Evolutionary conservation across 2,888 invertebrate genomes (phyloP).

Genomic region (Amiota minor): DNA sequence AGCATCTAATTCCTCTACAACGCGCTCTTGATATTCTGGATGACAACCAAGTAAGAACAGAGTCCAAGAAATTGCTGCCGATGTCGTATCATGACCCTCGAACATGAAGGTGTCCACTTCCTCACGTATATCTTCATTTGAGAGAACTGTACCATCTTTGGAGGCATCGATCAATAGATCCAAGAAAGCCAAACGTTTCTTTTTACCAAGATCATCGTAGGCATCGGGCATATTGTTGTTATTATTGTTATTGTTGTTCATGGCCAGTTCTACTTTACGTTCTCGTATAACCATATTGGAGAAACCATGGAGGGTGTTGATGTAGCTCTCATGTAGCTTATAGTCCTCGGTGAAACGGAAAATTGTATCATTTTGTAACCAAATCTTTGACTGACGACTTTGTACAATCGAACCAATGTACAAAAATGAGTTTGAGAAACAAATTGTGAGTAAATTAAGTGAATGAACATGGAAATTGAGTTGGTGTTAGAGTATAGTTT

Average conservation of each 20-base stretch:
- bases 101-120: conserved; percentile 81
- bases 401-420: conserved; percentile 75
- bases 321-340: conserved; percentile 74
- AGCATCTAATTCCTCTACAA: conserved; percentile 74
- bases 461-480: conserved; percentile 34
- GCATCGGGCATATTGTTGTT: conserved; percentile 62
- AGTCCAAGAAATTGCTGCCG: conserved; percentile 74
- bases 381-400: conserved; percentile 76
- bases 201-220: conserved; percentile 72
- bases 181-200: conserved; percentile 76
- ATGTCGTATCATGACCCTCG: conserved; percentile 75
- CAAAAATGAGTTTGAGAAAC: background rate
- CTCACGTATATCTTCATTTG: conserved; percentile 76
- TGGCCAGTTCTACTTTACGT: conserved; percentile 71
- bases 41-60: conserved; percentile 71
- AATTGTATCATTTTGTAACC: conserved; percentile 78
- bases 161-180: conserved; percentile 77
- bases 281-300: conserved; percentile 75
- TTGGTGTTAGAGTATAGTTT: conserved; percentile 37
- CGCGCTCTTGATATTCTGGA: conserved; percentile 73
- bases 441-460: background rate
- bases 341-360: conserved; percentile 77
- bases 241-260: conserved; percentile 61
- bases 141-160: conserved; percentile 73
- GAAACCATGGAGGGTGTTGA: conserved; percentile 74